Percentiles rank a stretch among this genome's conserved stretches.
These are phyloP conservation scores for Camponotus vicinus DNA, from an alignment of 1,140 invertebrate genomes.

Conservation along the genomic window DNA sequence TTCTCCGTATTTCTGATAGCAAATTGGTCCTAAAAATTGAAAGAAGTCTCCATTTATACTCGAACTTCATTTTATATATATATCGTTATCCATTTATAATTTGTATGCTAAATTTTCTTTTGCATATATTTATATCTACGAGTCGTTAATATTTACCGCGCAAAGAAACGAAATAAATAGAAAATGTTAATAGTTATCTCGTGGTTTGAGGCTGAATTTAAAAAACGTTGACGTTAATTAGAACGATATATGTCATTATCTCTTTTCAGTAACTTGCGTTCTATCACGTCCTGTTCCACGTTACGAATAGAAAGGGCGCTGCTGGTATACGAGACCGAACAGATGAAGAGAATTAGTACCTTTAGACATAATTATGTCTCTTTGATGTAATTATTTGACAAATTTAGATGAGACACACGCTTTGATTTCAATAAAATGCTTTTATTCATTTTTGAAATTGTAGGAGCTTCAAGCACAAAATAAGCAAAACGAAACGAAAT, in stretches of 20 bases:
- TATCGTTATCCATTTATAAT: background rate
- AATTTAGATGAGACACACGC: background rate
- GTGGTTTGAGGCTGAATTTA: conserved; percentile 41
- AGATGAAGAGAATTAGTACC: conserved; percentile 27
- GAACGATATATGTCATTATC: conserved; percentile 50
- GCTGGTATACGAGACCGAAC: background rate
- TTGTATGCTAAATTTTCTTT: background rate
- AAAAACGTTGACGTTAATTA: conserved; percentile 53
- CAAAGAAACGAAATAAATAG: conserved; percentile 9
- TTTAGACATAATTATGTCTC: conserved; percentile 48
- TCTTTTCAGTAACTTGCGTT: conserved; percentile 36
- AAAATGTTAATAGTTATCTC: conserved; percentile 39
- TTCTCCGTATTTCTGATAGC: background rate
- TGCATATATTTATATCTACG: background rate
- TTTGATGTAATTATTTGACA: conserved; percentile 62
- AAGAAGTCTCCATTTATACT: background rate
- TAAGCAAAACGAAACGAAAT: background rate
- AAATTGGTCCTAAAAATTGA: background rate
- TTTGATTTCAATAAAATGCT: background rate
- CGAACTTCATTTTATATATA: background rate
- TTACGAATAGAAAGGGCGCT: conserved; percentile 10
- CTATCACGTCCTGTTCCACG: conserved; percentile 22
- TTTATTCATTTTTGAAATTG: conserved; percentile 14
- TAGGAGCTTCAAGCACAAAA: background rate
- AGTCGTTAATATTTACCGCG: background rate